Base-by-base conservation (phyloP, 2,797 vertebrate genomes). In the Enteromius afrohamiltoni region DNA sequence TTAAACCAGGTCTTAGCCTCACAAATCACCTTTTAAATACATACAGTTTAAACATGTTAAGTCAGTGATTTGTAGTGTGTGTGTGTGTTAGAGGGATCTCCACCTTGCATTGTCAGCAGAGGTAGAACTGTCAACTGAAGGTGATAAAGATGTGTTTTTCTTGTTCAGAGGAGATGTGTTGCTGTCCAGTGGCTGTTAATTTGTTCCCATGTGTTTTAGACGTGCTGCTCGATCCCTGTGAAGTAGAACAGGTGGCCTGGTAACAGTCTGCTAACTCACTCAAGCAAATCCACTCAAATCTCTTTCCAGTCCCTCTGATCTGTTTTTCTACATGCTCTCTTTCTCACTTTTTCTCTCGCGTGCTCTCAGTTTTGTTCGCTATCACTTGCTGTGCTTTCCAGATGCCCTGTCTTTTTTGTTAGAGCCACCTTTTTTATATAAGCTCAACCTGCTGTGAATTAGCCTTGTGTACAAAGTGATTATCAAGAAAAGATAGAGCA, bases 261-360 rank as follows among this genome's bases (percentile, higher is more conserved):
- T 74, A 83, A 65, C 69, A 60, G 62, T 68, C 67, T 83, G 80
- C 26, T 83, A 47, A 77, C 80, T 62, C 76, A 60, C 49, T 80
- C 75, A 80, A 76, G 69, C 49, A 86, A 82, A 83, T 83, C 84
- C 67, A 69, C 73, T 68, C 75, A 55, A 82, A 74, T 79, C 75
- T 73, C 68, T 55, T 73, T 31, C n/a, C 26, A 45, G 47, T 16
- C 68, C 49, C 34, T 55, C 53, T 85, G 49, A 55, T 83, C 79
- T 81, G 42, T 31, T 68, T 51, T 64, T 55, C 42, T 64, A 37
- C 34, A 42, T 69, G 62, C 67, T 73, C 34, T 82, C 29, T 70
- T 29, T 55, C 23, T 60, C 40, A 17, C 13, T 62, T 29, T 62
- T 29, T 62, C 13, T 62, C 2, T 7, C 29, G 14, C 2, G 16